These are phyloP conservation scores for Heteropelma amictum DNA, from an alignment of 2,888 invertebrate species.

Conservation along the genomic window DNA sequence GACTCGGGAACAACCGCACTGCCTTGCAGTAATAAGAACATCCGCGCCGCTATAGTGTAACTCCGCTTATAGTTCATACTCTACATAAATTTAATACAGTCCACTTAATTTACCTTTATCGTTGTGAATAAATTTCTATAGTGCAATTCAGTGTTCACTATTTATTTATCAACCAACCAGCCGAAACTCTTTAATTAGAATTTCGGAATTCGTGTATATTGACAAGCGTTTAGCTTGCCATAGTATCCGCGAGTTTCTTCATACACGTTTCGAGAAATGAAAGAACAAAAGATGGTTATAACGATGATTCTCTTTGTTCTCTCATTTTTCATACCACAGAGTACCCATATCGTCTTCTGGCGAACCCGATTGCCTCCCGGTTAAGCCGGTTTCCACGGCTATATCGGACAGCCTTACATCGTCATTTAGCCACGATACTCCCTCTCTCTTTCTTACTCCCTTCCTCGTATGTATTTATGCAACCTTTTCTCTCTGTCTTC, in stretches of 20 bases:
- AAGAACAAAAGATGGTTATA: neutral
- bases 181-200: too few species aligned
- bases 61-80: too few species aligned
- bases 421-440: constrained; percentile 58
- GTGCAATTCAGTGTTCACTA: too few species aligned
- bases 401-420: constrained; percentile 57
- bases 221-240: neutral
- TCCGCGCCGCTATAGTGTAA: too few species aligned
- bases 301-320: constrained; percentile 9
- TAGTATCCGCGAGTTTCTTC: neutral
- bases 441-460: constrained; percentile 4
- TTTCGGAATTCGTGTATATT: neutral
- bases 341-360: constrained; percentile 24
- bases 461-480: neutral
- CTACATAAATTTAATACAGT: too few species aligned
- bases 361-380: constrained; percentile 40
- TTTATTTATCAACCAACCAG: too few species aligned
- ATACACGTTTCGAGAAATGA: neutral
- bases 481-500: constrained; percentile 5
- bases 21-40: too few species aligned
- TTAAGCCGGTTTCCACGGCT: constrained; percentile 53
- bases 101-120: too few species aligned
- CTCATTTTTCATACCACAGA: constrained; percentile 35
- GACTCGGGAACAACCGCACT: too few species aligned
- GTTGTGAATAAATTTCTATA: too few species aligned